Conservation (phyloP, 2,797 vertebrate genomes). For the Epinephelus malabaricus region DNA sequence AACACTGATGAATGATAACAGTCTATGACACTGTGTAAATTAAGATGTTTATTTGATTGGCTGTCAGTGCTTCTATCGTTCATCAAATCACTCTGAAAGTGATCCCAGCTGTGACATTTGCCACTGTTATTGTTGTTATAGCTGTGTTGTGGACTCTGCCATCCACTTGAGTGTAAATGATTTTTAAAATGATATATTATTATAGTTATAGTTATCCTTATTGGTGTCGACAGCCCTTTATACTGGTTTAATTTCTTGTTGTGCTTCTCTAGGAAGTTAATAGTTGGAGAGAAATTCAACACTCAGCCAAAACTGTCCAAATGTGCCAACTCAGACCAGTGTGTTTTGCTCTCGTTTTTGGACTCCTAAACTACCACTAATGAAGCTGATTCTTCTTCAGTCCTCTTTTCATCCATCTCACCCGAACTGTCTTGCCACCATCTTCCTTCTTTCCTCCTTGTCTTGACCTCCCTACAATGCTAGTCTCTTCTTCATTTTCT, state of each 20-base stretch:
- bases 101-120: no score
- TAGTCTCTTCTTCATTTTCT: neutral
- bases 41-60: no score
- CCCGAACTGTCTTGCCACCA: neutral
- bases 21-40: no score
- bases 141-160: no score
- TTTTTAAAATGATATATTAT: no score
- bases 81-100: no score
- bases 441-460: neutral
- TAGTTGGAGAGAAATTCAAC: neutral
- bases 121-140: no score
- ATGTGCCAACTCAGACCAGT: neutral
- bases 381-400: neutral
- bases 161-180: no score
- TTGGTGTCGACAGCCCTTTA: no score
- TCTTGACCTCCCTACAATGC: neutral
- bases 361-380: neutral
- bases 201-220: no score
- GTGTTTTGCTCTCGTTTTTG: neutral
- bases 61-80: no score
- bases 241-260: neutral
- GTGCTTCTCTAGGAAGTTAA: neutral
- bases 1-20: no score
- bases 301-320: neutral
- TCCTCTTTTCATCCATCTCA: neutral